Conservation (phyloP, 2,888 invertebrate genomes). For the Lycia hirtaria region DNA sequence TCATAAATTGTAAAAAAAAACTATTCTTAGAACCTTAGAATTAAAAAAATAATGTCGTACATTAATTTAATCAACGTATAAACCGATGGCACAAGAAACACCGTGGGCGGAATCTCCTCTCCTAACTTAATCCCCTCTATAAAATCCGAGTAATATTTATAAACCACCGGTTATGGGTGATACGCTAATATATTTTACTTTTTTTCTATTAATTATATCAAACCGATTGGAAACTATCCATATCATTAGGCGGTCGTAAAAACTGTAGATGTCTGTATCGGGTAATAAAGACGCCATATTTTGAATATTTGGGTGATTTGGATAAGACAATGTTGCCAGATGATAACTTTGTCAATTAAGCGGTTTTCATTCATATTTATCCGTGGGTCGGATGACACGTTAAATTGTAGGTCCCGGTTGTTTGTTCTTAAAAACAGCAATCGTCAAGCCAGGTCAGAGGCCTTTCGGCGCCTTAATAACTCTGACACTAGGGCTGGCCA, state of each 20-base stretch:
- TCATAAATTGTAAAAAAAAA: too few species aligned
- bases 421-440: too few species aligned
- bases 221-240: slow-evolving; percentile 39
- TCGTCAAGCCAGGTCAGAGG: too few species aligned
- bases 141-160: slow-evolving; percentile 41
- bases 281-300: slow-evolving; percentile 39
- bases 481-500: too few species aligned
- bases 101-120: slow-evolving; percentile 8
- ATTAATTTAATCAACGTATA: slow-evolving; percentile 1
- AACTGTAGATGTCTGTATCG: slow-evolving; percentile 31
- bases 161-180: slow-evolving; percentile 50
- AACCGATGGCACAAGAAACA: neutral
- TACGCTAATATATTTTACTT: slow-evolving; percentile 49
- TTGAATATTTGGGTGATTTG: slow-evolving; percentile 32
- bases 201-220: slow-evolving; percentile 50
- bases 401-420: too few species aligned
- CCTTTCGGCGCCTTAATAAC: too few species aligned
- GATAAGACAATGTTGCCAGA: slow-evolving; percentile 14
- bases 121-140: slow-evolving; percentile 14
- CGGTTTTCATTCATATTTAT: too few species aligned
- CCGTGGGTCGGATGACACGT: too few species aligned
- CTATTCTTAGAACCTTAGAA: too few species aligned
- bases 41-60: too few species aligned
- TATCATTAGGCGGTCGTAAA: slow-evolving; percentile 40
- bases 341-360: neutral